phyloP scores from a whole-genome alignment of 2,113 vertebrate genomes.

The Epinephelus cyanopodus region DNA sequence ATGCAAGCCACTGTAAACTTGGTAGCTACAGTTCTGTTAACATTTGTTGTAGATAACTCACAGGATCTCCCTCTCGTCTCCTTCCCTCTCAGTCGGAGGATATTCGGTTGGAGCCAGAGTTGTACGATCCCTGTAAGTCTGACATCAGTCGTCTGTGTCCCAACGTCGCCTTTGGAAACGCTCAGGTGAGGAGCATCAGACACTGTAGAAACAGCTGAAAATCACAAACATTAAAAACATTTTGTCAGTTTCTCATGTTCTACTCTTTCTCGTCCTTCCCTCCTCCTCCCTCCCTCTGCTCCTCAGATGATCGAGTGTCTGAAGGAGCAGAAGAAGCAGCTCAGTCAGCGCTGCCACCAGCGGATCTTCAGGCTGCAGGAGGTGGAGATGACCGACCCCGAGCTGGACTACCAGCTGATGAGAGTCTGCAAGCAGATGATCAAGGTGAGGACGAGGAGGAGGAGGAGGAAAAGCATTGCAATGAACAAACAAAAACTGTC shows the following conservation, averaged over 20 bases:
- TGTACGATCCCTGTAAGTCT: constrained; percentile 92
- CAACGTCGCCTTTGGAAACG: constrained; percentile 93
- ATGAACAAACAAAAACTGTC: too few species aligned
- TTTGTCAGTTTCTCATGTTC: not conserved
- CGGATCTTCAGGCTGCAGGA: constrained; percentile 96
- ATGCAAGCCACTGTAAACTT: too few species aligned
- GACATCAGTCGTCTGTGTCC: constrained; percentile 94
- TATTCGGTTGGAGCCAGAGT: constrained; percentile 94
- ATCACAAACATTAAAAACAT: too few species aligned
- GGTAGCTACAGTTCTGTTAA: too few species aligned
- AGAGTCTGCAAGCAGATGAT: constrained; percentile 99
- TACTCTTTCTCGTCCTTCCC: not conserved
- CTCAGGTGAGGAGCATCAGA: constrained; percentile 85
- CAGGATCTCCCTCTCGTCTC: not conserved
- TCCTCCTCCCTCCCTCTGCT: not conserved
- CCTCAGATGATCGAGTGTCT: constrained; percentile 90
- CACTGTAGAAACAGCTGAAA: not conserved
- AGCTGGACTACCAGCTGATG: constrained; percentile 97
- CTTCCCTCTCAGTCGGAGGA: constrained; percentile 90
- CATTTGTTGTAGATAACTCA: too few species aligned
- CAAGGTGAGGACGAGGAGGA: constrained; percentile 82
- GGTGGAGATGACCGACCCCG: constrained; percentile 96
- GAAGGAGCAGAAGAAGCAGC: constrained; percentile 94
- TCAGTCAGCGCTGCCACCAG: constrained; percentile 92
- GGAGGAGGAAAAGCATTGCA: not conserved